Evolutionary conservation across 2,113 vertebrate species (phyloP).

Genomic region (Conger conger): DNA sequence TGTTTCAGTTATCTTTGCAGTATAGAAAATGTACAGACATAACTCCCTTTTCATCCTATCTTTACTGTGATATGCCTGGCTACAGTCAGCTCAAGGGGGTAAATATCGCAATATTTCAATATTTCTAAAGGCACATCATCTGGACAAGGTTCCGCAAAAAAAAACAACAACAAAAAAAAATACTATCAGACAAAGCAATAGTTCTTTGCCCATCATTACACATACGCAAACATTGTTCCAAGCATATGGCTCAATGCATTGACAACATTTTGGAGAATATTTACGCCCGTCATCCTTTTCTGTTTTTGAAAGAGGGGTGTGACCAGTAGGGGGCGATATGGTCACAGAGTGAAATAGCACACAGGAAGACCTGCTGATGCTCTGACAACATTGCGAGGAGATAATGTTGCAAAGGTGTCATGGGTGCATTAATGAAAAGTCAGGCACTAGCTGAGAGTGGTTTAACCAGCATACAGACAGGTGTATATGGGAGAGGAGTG

Average conservation of each 20-base stretch:
- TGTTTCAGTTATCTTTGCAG: background rate
- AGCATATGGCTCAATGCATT: background rate
- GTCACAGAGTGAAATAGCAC: background rate
- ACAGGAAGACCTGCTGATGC: background rate
- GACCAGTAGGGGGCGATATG: background rate
- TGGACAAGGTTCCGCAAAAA: background rate
- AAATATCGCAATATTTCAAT: background rate
- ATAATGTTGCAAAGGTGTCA: background rate
- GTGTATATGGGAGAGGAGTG: background rate
- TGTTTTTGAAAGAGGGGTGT: background rate
- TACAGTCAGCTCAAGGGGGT: background rate
- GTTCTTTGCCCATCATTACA: background rate
- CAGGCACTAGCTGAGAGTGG: background rate
- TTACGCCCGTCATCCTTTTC: background rate
- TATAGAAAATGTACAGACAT: background rate
- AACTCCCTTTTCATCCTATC: background rate
- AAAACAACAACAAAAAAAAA: background rate
- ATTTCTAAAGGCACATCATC: background rate
- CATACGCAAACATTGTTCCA: background rate
- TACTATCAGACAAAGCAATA: background rate
- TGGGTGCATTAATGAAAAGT: background rate
- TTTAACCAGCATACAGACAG: background rate
- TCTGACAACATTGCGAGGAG: background rate
- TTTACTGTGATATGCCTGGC: background rate
- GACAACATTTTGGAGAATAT: background rate